Evolutionary conservation across 2,888 invertebrate genomes (phyloP).

Genomic region (Lithophane ornitopus): DNA sequence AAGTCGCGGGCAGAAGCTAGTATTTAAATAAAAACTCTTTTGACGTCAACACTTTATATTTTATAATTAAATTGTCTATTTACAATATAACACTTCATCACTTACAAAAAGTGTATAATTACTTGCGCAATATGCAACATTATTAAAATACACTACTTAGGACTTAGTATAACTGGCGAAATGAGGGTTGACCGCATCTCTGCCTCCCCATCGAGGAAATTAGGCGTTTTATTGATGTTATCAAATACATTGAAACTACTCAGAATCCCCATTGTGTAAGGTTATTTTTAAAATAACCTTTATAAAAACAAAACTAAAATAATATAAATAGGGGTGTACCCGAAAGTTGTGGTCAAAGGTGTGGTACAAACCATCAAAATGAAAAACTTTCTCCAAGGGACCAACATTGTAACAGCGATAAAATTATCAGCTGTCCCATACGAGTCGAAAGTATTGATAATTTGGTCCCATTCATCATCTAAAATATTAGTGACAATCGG

Average conservation of each 20-base stretch:
- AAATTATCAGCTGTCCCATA: too few species aligned
- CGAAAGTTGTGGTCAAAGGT: too few species aligned
- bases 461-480: too few species aligned
- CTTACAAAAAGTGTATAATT: constrained; percentile 10
- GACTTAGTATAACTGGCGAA: neutral
- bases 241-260: neutral
- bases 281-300: constrained; percentile 4
- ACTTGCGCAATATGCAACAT: neutral
- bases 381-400: too few species aligned
- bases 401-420: too few species aligned
- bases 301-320: neutral
- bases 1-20: neutral
- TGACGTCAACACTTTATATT: constrained; percentile 53
- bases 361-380: too few species aligned
- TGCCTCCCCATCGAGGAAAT: neutral
- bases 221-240: neutral
- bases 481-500: neutral
- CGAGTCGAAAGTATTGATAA: too few species aligned
- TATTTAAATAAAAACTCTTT: constrained; percentile 8
- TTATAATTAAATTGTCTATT: constrained; percentile 33
- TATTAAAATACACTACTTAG: neutral
- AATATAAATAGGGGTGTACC: neutral
- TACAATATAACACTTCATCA: constrained; percentile 30
- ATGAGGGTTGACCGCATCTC: neutral
- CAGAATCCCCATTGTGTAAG: neutral